A percentile compares a stretch with the other conserved stretches of the same genome.
These are phyloP conservation scores for Thymelicus sylvestris DNA, from an alignment of 2,888 invertebrate genomes.

Conservation along the genomic window DNA sequence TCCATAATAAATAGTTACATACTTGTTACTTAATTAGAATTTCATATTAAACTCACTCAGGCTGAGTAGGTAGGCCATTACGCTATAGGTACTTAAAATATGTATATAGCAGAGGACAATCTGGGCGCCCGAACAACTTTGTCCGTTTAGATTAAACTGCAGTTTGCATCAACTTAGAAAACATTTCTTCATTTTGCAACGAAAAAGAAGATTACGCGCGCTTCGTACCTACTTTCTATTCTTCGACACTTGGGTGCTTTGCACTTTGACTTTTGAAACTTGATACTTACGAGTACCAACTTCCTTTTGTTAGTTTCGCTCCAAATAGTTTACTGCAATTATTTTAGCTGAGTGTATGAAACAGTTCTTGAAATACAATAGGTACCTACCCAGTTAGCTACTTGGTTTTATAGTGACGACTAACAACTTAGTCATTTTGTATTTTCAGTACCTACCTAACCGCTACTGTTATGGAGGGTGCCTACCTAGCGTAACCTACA, in stretches of 20 bases:
- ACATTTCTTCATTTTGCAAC: constrained; percentile 16
- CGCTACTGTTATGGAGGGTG: too few relatives aligned
- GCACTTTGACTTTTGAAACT: constrained; percentile 18
- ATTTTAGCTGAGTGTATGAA: neutral
- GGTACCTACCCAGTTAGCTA: too few relatives aligned
- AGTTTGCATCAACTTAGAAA: constrained; percentile 31
- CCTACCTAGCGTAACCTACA: too few relatives aligned
- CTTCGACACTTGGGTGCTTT: constrained; percentile 16
- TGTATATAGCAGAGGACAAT: constrained; percentile 7
- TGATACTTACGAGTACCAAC: neutral
- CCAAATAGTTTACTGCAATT: neutral
- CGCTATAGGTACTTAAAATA: neutral
- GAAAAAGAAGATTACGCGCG: constrained; percentile 31
- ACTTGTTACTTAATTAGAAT: too few relatives aligned
- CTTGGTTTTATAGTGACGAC: neutral
- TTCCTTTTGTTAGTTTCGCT: neutral
- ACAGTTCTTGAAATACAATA: neutral
- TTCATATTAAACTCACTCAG: too few relatives aligned
- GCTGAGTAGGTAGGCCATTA: too few relatives aligned
- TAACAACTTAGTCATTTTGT: too few relatives aligned
- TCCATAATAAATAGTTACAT: too few relatives aligned
- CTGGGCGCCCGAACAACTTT: constrained; percentile 15
- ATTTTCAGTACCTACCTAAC: too few relatives aligned
- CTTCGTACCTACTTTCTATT: constrained; percentile 19
- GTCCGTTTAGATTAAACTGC: constrained; percentile 30